Conservation (phyloP, 1,140 invertebrate species). For the Drosophila ficusphila region DNA sequence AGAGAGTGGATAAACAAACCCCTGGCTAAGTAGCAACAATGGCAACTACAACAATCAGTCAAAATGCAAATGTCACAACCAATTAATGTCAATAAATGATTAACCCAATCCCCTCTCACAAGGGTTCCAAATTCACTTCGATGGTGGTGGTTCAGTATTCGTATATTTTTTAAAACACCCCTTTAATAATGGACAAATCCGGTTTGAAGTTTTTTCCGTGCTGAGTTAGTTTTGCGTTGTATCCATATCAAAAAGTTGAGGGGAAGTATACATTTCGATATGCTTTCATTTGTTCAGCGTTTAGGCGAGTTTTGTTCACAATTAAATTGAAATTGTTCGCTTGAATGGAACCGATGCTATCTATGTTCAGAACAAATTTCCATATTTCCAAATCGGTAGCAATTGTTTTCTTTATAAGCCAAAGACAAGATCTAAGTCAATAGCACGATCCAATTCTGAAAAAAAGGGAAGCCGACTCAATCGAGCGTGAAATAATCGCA, state of each 20-base stretch:
- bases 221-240: slow-evolving; percentile 30
- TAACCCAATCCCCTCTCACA: slow-evolving; percentile 28
- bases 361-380: slow-evolving; percentile 13
- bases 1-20: slow-evolving; percentile 61
- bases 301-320: slow-evolving; percentile 75
- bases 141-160: slow-evolving; percentile 35
- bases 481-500: slow-evolving; percentile 57
- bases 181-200: slow-evolving; percentile 43
- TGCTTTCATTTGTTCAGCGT: slow-evolving; percentile 81
- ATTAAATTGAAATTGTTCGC: slow-evolving; percentile 76
- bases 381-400: slow-evolving; percentile 2
- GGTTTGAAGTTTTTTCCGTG: slow-evolving; percentile 29
- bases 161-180: slow-evolving; percentile 22
- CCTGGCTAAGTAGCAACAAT: slow-evolving; percentile 73
- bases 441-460: slow-evolving; percentile 63
- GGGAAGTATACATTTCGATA: slow-evolving; percentile 45
- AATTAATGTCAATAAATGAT: slow-evolving; percentile 83
- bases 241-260: slow-evolving; percentile 30
- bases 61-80: slow-evolving; percentile 83
- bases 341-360: slow-evolving; percentile 35
- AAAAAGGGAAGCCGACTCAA: slow-evolving; percentile 32
- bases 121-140: slow-evolving; percentile 6
- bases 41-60: slow-evolving; percentile 78
- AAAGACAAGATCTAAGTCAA: slow-evolving; percentile 22
- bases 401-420: slow-evolving; percentile 7